phyloP scores from a whole-genome alignment of 2,888 invertebrate species.

The Galeopsomyia nigrocyanea region DNA sequence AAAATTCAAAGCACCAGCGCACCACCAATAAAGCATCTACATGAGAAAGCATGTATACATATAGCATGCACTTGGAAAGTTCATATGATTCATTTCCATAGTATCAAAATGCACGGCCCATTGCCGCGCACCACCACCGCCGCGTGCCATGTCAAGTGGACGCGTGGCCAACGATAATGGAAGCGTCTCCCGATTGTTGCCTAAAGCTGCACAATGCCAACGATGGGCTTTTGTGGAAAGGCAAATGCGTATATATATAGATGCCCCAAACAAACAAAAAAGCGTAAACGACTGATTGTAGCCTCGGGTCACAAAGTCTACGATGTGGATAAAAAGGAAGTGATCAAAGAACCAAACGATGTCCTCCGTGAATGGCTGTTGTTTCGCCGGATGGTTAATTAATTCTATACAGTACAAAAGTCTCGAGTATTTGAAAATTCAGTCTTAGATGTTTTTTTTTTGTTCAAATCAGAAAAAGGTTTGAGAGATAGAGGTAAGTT shows the following conservation, averaged over 20 bases:
- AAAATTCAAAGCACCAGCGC: conserved; percentile 25
- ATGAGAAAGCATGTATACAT: too few species aligned
- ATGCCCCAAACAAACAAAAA: conserved; percentile 20
- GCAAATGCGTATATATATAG: background rate
- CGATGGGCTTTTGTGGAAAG: conserved; percentile 6
- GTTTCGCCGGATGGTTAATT: too few species aligned
- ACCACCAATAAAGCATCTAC: too few species aligned
- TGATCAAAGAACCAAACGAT: conserved; percentile 12
- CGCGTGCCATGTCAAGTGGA: conserved; percentile 55
- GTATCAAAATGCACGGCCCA: conserved; percentile 35
- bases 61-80: background rate
- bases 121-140: conserved; percentile 5
- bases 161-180: conserved; percentile 50
- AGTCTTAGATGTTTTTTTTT: too few species aligned
- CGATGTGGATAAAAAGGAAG: background rate
- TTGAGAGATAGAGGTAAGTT: too few species aligned
- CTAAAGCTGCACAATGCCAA: conserved; percentile 8
- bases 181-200: conserved; percentile 20
- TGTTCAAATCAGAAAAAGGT: too few species aligned
- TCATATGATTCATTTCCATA: conserved; percentile 27
- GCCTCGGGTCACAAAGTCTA: conserved; percentile 19
- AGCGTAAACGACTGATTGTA: conserved; percentile 32
- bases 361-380: background rate
- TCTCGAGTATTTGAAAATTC: too few species aligned
- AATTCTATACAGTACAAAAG: too few species aligned